Evolutionary conservation across 92 coral and sea anemone species (phyloP).

Genomic region (Hydrozoanthus gracilis): DNA sequence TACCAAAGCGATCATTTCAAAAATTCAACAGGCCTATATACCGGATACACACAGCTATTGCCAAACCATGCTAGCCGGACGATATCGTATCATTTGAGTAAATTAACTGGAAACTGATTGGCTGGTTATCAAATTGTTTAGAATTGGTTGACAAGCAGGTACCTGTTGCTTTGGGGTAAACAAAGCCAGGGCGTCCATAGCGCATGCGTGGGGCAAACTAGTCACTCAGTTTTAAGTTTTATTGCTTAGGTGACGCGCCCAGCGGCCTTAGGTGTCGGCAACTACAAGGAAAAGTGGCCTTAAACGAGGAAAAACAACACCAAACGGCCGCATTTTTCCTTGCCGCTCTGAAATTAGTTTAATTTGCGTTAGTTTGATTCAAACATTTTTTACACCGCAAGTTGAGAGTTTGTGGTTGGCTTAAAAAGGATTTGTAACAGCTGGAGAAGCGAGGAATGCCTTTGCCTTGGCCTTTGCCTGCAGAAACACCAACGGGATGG

Average conservation of each 20-base stretch:
- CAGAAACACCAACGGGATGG: conserved; percentile 3
- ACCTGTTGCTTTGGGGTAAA: conserved; percentile 24
- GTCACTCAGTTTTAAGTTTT: conserved; percentile 10
- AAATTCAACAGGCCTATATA: neutral
- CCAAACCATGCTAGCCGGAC: neutral
- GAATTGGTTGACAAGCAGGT: conserved; percentile 1
- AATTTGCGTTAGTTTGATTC: neutral
- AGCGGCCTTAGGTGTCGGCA: conserved; percentile 1
- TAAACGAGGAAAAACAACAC: conserved; percentile 3
- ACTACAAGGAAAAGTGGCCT: neutral
- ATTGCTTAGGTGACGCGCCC: conserved; percentile 73
- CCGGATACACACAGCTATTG: too few relatives aligned
- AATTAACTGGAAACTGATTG: conserved; percentile 21
- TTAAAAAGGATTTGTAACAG: neutral
- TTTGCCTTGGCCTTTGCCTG: neutral
- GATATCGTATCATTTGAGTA: neutral
- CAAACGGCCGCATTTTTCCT: neutral
- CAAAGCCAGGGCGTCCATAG: conserved; percentile 3
- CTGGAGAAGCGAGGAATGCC: conserved; percentile 7
- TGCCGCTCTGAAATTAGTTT: neutral
- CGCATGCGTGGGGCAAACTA: conserved; percentile 38
- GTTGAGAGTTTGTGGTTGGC: neutral
- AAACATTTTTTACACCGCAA: conserved; percentile 5
- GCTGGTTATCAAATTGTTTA: neutral
- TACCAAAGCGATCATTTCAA: neutral